phyloP scores from a whole-genome alignment of 2,113 vertebrate genomes.

The Actenoides lindsayi region DNA sequence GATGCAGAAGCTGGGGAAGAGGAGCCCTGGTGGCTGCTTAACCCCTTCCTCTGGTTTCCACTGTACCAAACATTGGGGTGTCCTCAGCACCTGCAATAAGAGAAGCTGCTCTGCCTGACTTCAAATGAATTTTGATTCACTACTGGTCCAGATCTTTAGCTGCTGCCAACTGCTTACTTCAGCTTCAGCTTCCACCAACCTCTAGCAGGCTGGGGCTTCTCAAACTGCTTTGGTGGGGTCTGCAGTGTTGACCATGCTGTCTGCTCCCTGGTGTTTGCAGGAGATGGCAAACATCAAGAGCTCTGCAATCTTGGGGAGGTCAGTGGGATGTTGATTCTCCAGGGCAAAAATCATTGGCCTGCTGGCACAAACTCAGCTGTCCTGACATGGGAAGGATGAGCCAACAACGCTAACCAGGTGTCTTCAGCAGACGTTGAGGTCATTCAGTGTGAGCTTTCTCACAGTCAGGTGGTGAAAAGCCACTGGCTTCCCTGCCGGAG shows the following conservation, averaged over 20 bases:
- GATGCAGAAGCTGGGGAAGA: neutral
- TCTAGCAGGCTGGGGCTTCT: neutral
- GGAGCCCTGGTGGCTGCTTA: neutral
- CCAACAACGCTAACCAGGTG: neutral
- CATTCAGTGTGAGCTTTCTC: neutral
- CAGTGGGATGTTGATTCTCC: neutral
- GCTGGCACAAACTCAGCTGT: rapidly evolving
- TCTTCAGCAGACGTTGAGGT: neutral
- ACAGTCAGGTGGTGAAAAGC: neutral
- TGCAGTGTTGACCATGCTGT: rapidly evolving
- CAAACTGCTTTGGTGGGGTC: neutral
- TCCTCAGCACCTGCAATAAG: neutral
- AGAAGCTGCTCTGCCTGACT: neutral
- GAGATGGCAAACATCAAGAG: neutral
- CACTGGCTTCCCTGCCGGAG: neutral
- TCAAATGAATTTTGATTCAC: neutral
- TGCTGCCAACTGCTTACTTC: neutral
- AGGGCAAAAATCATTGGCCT: neutral
- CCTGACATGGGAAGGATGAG: rapidly evolving
- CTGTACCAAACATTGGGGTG: neutral
- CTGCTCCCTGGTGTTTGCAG: neutral
- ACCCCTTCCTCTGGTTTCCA: neutral
- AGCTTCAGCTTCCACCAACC: neutral
- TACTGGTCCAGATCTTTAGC: neutral
- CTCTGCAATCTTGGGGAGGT: neutral